These are phyloP conservation scores for Climacteris rufus DNA, from an alignment of 2,113 vertebrate species.

Conservation along the genomic window DNA sequence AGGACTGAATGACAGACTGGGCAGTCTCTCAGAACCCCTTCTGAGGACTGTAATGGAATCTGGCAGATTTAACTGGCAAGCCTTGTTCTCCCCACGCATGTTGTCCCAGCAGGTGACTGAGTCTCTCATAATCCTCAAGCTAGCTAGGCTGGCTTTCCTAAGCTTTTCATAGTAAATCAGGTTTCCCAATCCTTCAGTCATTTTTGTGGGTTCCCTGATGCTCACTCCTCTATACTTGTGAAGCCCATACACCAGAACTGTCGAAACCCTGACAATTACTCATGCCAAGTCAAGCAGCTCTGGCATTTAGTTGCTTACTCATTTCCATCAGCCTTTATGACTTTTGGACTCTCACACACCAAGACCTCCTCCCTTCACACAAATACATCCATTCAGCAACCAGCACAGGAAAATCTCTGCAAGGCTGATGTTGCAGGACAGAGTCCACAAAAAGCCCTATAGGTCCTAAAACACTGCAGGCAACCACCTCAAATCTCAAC, in stretches of 20 bases:
- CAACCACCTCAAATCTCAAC: neutral
- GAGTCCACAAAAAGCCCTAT: rapidly evolving
- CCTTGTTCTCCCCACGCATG: rapidly evolving
- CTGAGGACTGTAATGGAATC: neutral
- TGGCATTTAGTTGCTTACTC: neutral
- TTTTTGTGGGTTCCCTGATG: neutral
- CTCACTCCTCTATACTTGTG: neutral
- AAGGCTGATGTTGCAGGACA: neutral
- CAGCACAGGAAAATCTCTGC: neutral
- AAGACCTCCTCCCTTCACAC: neutral
- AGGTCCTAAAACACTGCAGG: neutral
- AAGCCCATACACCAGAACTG: neutral
- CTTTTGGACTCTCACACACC: neutral
- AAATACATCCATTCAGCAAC: neutral
- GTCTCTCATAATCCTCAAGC: neutral
- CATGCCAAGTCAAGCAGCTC: neutral
- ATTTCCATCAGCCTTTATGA: neutral
- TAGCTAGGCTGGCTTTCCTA: neutral
- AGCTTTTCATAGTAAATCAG: neutral
- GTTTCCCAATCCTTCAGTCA: neutral
- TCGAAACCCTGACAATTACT: neutral
- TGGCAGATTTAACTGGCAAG: neutral
- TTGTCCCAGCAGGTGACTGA: neutral
- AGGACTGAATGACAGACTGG: neutral
- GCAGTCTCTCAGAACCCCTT: neutral